A percentile compares a stretch with the other conserved stretches of the same genome.
These are phyloP conservation scores for Drosophila dunni DNA, from an alignment of 1,140 invertebrate genomes.

Conservation along the genomic window DNA sequence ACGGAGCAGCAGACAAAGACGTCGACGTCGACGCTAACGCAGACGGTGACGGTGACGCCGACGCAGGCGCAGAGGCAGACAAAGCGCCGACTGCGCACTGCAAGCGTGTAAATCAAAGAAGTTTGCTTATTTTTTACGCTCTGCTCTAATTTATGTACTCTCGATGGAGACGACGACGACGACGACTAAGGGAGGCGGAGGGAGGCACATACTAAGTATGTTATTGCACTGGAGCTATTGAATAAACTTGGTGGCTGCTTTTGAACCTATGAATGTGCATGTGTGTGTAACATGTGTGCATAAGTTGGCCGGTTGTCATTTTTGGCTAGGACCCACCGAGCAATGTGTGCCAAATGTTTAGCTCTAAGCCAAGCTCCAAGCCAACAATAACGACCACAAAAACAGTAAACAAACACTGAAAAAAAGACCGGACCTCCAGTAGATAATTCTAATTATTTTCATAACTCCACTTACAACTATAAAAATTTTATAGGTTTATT, in stretches of 20 bases:
- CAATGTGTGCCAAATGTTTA: slow-evolving; percentile 56
- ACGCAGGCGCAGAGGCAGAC: slow-evolving; percentile 5
- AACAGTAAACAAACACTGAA: no score
- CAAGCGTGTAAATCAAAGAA: slow-evolving; percentile 73
- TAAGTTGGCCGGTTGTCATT: slow-evolving; percentile 59
- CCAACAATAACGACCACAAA: no score
- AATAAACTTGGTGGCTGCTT: slow-evolving; percentile 50
- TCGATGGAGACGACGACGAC: slow-evolving; percentile 7
- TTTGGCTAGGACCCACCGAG: slow-evolving; percentile 69
- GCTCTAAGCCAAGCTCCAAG: slow-evolving; percentile 22
- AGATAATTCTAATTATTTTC: no score
- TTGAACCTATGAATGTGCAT: slow-evolving; percentile 57
- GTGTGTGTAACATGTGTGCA: background rate
- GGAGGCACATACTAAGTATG: slow-evolving; percentile 1
- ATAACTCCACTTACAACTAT: no score
- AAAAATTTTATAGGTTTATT: no score
- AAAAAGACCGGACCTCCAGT: no score
- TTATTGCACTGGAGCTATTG: slow-evolving; percentile 48
- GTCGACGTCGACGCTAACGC: background rate
- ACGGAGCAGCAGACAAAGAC: background rate
- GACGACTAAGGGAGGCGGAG: background rate
- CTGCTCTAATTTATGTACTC: slow-evolving; percentile 66
- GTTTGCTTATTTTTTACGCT: slow-evolving; percentile 54
- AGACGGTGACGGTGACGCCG: background rate
- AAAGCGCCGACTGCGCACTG: slow-evolving; percentile 16